Evolutionary conservation across 2,113 vertebrate species (phyloP).

Genomic region (Archocentrus centrarchus): DNA sequence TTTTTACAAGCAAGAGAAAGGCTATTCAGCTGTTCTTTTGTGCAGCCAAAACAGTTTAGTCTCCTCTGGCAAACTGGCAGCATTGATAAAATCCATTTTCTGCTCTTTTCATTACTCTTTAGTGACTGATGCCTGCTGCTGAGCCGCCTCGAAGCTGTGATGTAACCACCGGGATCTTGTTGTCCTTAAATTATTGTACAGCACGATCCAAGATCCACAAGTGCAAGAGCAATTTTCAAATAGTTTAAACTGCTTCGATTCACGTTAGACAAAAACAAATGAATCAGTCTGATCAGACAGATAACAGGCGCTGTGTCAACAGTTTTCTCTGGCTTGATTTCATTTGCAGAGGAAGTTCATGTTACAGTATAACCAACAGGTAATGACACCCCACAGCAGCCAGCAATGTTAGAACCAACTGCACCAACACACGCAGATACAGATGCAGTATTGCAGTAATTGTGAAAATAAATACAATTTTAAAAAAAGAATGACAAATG

Average conservation of each 20-base stretch:
- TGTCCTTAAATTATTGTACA: conserved; percentile 36
- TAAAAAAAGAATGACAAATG: not conserved
- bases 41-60: conserved; percentile 46
- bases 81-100: conserved; percentile 53
- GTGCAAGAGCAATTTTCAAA: conserved; percentile 25
- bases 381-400: not conserved
- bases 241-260: conserved; percentile 27
- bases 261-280: conserved; percentile 37
- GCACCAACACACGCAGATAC: not conserved
- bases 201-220: conserved; percentile 52
- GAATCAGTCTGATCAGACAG: conserved; percentile 17
- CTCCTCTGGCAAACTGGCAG: conserved; percentile 28
- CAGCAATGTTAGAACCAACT: not conserved
- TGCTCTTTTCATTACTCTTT: conserved; percentile 44
- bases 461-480: not conserved
- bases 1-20: conserved; percentile 42
- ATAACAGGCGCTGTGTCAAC: conserved; percentile 24
- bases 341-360: conserved; percentile 6
- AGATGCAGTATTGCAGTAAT: not conserved
- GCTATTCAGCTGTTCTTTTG: conserved; percentile 50
- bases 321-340: not conserved
- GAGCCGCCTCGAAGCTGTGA: conserved; percentile 28
- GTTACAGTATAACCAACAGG: conserved; percentile 23
- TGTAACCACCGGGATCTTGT: conserved; percentile 26
- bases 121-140: conserved; percentile 39